Base-by-base conservation (phyloP, 2,797 vertebrate species). In the Apogon hyalosoma region DNA sequence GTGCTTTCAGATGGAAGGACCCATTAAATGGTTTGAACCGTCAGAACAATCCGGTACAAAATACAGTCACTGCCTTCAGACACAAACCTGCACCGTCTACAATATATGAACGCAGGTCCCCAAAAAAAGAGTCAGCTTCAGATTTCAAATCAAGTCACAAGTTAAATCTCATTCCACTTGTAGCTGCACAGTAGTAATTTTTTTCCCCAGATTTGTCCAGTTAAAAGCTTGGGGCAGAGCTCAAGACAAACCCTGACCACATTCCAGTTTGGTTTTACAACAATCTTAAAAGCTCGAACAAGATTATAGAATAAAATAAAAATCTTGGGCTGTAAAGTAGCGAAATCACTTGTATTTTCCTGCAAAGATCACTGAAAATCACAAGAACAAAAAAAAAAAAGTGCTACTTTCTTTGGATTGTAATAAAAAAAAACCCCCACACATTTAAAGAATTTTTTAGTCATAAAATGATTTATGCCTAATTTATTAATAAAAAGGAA, bases 391-490 rank as follows among this genome's bases (percentile, higher is more conserved):
- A 42, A 33, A 36, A 69, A 28, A 46, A 49, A 66, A 62, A 67
- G 69, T 47, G 60, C 55, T 46, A 76, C 68, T 21, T 73, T 91
- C 90, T 92, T 91, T 92, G 90, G 88, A 90, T 77, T 75, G 71
- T 60, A 19, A 85, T 77, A 15, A 73, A 79, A 63, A 63, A 45
- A 46, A 63, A 24, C 31, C 47, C 41, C 56, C 53, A 72, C 57
- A 72, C 11, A 67, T 46, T 53, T 28, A 36, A 73, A 71, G 21
- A 53, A 49, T 52, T 63, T 50, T 59, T 43, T 21, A 53, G 74
- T 55, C 41, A 59, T 69, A 54, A 77, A 82, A 73, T 19, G 11
- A 62, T 66, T 73, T 61, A 16, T 61, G 50, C 24, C 59, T 11
- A 19, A 77, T 75, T 69, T 33, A 8, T 18, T 10, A 45, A 80